A percentile compares a stretch with the other conserved stretches of the same genome.
These are phyloP conservation scores for Aix galericulata DNA, from an alignment of 2,113 vertebrate genomes.

Conservation along the genomic window DNA sequence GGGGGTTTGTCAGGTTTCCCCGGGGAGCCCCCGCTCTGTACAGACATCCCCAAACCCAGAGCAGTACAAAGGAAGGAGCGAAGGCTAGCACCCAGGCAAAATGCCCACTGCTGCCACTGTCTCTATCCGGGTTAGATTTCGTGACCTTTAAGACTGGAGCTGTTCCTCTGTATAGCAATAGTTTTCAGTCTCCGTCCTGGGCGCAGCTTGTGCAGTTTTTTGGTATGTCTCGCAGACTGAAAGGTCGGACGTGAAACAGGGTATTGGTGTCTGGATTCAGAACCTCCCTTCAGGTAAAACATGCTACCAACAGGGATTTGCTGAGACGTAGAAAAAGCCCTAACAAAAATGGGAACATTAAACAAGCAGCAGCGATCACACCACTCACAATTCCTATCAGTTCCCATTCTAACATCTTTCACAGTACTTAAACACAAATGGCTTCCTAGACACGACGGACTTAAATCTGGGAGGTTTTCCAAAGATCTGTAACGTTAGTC, in stretches of 20 bases:
- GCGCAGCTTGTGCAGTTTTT: background rate
- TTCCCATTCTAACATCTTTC: background rate
- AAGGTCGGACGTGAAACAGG: background rate
- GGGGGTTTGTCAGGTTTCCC: background rate
- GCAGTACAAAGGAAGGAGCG: background rate
- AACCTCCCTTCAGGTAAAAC: background rate
- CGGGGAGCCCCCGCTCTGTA: background rate
- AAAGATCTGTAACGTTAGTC: background rate
- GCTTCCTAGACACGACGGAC: accelerated
- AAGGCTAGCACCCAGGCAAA: background rate
- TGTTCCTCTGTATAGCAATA: background rate
- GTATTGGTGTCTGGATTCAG: background rate
- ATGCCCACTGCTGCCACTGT: background rate
- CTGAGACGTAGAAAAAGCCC: background rate
- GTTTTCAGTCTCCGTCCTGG: background rate
- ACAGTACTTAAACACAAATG: background rate
- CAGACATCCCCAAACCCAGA: background rate
- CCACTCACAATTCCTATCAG: background rate
- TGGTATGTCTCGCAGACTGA: background rate
- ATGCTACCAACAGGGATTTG: background rate
- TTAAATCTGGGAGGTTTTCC: background rate
- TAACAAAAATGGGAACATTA: background rate
- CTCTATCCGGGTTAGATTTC: background rate
- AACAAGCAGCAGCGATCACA: background rate
- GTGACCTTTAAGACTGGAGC: background rate